Evolutionary conservation across 2,888 invertebrate genomes (phyloP).

Genomic region (Panorpa germanica): DNA sequence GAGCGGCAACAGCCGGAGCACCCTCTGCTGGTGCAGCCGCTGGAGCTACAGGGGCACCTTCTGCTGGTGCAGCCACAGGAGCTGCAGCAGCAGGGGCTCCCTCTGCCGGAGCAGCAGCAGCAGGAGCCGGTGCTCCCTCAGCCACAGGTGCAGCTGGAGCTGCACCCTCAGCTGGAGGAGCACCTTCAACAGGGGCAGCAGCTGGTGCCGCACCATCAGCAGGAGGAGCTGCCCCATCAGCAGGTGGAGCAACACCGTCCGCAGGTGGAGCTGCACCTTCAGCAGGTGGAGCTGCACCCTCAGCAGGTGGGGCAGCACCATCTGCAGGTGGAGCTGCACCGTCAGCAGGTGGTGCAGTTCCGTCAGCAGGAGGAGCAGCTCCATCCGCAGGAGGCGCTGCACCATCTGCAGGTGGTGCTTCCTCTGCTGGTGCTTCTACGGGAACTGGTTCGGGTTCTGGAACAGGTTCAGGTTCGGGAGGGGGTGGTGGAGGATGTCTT

Average conservation of each 20-base stretch:
- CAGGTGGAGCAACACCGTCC: constrained; percentile 18
- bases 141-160: constrained; percentile 18
- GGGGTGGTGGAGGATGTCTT: constrained; percentile 24
- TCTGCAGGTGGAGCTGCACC: constrained; percentile 15
- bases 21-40: constrained; percentile 10
- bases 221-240: constrained; percentile 19
- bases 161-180: constrained; percentile 18
- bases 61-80: constrained; percentile 11
- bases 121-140: constrained; percentile 15
- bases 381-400: constrained; percentile 19
- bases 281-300: constrained; percentile 18
- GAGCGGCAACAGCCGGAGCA: constrained; percentile 11
- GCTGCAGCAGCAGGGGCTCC: constrained; percentile 14
- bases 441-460: constrained; percentile 20
- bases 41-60: constrained; percentile 14
- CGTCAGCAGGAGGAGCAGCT: constrained; percentile 18
- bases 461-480: constrained; percentile 19
- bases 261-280: constrained; percentile 16
- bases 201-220: constrained; percentile 17
- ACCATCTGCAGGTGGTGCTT: constrained; percentile 13
- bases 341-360: constrained; percentile 16
- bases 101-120: constrained; percentile 14
- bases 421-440: constrained; percentile 15
- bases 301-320: constrained; percentile 17
- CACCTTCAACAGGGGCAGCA: constrained; percentile 15